These are phyloP conservation scores for Podotricha telesiphe DNA, from an alignment of 2,888 invertebrate genomes.

Conservation along the genomic window DNA sequence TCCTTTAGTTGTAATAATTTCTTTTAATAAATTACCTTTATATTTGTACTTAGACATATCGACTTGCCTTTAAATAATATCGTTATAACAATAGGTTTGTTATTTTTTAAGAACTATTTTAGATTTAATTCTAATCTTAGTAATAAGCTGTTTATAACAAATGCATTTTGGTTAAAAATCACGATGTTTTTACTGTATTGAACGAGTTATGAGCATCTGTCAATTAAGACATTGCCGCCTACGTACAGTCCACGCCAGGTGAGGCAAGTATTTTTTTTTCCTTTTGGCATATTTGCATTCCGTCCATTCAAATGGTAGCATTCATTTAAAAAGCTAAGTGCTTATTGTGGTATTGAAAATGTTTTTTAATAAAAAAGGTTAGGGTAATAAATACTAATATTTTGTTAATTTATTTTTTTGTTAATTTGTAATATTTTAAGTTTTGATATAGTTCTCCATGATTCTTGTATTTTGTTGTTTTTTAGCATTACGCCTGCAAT, in stretches of 20 bases:
- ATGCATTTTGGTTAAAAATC: neutral
- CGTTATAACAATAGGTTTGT: too few relatives aligned
- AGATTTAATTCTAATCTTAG: too few relatives aligned
- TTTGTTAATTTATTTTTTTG: neutral
- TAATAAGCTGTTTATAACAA: too few relatives aligned
- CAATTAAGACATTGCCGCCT: slow-evolving; percentile 7
- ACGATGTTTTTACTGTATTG: neutral
- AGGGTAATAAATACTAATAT: neutral
- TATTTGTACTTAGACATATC: too few relatives aligned
- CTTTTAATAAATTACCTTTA: too few relatives aligned
- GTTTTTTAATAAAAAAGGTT: neutral
- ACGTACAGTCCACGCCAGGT: slow-evolving; percentile 22
- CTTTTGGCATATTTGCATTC: slow-evolving; percentile 31
- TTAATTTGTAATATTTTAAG: neutral
- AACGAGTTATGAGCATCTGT: slow-evolving; percentile 21
- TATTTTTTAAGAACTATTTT: too few relatives aligned
- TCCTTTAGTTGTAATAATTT: too few relatives aligned
- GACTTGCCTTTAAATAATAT: too few relatives aligned
- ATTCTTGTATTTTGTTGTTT: too few relatives aligned
- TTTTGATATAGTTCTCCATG: too few relatives aligned
- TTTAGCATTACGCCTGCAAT: too few relatives aligned
- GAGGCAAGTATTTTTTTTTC: slow-evolving; percentile 19
- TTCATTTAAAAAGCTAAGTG: slow-evolving; percentile 23
- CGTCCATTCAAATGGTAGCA: slow-evolving; percentile 21
- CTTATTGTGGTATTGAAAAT: slow-evolving; percentile 7